Evolutionary conservation across 2,797 vertebrate genomes (phyloP).

Genomic region (Poecilia gillii): DNA sequence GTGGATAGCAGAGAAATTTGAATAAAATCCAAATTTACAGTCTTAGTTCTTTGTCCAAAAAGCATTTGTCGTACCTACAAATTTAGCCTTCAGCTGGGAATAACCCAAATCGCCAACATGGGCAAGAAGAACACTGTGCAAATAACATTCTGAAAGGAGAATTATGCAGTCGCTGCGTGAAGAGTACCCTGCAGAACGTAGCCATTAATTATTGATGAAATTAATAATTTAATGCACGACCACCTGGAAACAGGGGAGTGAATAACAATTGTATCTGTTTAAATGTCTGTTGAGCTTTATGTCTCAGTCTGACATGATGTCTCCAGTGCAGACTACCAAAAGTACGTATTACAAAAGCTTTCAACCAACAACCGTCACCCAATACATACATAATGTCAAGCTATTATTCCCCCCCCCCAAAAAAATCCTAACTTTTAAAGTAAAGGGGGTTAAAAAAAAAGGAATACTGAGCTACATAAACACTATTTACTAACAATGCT

Average conservation of each 20-base stretch:
- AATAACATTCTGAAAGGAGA: not conserved
- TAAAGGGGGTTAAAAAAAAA: not conserved
- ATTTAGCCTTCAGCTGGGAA: not conserved
- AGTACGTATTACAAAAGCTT: not conserved
- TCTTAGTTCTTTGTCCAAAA: not conserved
- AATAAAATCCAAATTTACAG: not conserved
- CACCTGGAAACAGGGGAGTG: not conserved
- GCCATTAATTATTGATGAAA: not conserved
- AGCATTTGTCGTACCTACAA: not conserved
- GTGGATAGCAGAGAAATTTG: not conserved
- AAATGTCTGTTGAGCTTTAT: not conserved
- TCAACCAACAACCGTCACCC: not conserved
- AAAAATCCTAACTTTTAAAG: not conserved
- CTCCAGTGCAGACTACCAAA: not conserved
- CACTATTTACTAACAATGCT: not conserved
- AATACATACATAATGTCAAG: not conserved
- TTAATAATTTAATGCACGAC: not conserved
- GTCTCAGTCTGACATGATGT: not conserved
- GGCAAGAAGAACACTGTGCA: not conserved
- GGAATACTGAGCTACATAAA: not conserved
- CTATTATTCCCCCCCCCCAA: too few species aligned
- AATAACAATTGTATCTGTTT: not conserved
- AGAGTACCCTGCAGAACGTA: not conserved
- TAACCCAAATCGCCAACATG: not conserved
- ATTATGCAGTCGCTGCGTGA: not conserved